A percentile compares a stretch with the other conserved stretches of the same genome.
These are phyloP conservation scores for Neoaliturus tenellus DNA, from an alignment of 2,888 invertebrate genomes.

Conservation along the genomic window DNA sequence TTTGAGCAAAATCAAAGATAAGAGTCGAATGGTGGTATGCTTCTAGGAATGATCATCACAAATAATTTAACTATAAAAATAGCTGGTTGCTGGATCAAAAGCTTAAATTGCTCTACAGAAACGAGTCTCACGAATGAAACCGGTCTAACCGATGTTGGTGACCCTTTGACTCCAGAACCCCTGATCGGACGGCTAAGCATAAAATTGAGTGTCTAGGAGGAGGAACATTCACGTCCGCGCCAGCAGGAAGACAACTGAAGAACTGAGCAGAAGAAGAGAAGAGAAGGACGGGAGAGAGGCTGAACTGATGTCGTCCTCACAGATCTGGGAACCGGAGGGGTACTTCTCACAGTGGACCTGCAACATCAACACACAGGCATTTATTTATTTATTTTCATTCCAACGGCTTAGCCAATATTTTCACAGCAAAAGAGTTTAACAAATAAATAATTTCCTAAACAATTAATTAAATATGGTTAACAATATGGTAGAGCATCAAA, in stretches of 20 bases:
- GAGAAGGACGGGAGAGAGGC: background rate
- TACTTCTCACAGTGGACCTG: conserved; percentile 57
- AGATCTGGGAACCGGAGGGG: conserved; percentile 22
- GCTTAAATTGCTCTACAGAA: background rate
- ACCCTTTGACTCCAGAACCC: background rate
- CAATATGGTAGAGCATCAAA: no score
- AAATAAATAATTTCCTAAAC: no score
- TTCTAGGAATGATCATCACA: background rate
- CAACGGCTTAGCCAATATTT: no score
- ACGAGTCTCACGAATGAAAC: background rate
- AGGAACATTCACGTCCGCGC: conserved; percentile 8
- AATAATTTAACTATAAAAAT: background rate
- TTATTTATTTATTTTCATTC: no score
- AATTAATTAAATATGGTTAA: no score
- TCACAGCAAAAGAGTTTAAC: no score
- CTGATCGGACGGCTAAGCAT: conserved; percentile 40
- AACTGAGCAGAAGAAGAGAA: background rate
- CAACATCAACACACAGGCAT: no score
- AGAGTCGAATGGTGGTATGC: background rate
- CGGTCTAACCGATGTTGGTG: background rate
- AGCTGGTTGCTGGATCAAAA: background rate
- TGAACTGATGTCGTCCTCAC: conserved; percentile 26
- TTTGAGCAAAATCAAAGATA: background rate
- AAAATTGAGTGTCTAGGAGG: background rate
- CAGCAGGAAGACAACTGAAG: conserved; percentile 6